Evolutionary conservation across 2,888 invertebrate genomes (phyloP).

Genomic region (Magallana nippona): DNA sequence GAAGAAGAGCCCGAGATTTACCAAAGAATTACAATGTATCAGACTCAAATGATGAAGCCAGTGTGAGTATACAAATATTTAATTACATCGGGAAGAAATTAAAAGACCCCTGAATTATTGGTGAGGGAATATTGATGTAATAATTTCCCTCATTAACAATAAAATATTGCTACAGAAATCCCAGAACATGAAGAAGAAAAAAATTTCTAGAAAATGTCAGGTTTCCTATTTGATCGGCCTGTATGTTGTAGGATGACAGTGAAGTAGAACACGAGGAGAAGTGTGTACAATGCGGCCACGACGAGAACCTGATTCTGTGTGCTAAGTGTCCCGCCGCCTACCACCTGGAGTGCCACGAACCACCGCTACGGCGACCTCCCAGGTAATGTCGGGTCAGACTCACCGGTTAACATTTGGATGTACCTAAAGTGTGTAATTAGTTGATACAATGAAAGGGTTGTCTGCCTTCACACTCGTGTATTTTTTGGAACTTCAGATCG

Average conservation of each 20-base stretch:
- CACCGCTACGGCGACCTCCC: conserved; percentile 76
- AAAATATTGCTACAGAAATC: no score
- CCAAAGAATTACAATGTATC: conserved; percentile 40
- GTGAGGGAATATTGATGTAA: no score
- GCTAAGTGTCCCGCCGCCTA: conserved; percentile 76
- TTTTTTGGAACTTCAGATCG: no score
- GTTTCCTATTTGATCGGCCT: no score
- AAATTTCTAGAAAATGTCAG: no score
- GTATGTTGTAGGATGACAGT: conserved; percentile 47
- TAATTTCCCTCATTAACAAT: no score
- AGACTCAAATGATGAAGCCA: background rate
- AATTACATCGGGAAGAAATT: no score
- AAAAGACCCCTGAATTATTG: no score
- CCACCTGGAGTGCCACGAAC: conserved; percentile 79
- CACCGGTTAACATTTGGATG: background rate
- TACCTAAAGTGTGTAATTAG: background rate
- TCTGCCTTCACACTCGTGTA: no score
- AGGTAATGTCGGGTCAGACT: conserved; percentile 66
- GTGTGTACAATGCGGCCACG: conserved; percentile 76
- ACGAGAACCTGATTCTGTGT: conserved; percentile 75
- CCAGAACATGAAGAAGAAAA: no score
- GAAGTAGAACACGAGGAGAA: conserved; percentile 67
- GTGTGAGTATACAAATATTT: background rate
- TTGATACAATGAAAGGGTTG: no score
- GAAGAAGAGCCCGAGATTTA: conserved; percentile 54